These are phyloP conservation scores for Calameuta idolon DNA, from an alignment of 2,888 invertebrate species.

Conservation along the genomic window DNA sequence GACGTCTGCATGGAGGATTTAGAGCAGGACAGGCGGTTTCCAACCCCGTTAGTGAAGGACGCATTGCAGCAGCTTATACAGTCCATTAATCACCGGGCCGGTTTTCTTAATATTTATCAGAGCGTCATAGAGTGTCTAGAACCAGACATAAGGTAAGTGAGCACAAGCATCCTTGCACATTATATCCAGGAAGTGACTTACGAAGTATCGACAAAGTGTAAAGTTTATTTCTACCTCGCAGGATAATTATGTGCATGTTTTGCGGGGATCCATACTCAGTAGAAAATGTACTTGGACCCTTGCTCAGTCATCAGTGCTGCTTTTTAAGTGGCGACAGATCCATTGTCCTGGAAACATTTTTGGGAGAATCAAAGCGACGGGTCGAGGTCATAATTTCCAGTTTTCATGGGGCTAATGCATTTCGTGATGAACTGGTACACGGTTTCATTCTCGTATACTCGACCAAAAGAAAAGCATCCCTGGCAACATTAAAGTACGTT, in stretches of 20 bases:
- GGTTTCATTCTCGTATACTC: constrained; percentile 96
- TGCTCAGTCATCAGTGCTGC: constrained; percentile 88
- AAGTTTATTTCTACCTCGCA: constrained; percentile 51
- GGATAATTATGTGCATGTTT: constrained; percentile 95
- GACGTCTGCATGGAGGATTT: constrained; percentile 76
- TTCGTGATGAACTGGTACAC: constrained; percentile 91
- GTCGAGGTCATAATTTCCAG: constrained; percentile 94
- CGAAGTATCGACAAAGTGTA: neutral
- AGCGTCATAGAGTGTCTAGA: constrained; percentile 84
- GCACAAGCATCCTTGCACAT: neutral
- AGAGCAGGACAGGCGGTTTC: constrained; percentile 72
- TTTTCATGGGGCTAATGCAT: constrained; percentile 93
- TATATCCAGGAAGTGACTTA: neutral
- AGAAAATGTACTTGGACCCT: constrained; percentile 88
- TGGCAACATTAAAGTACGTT: constrained; percentile 88
- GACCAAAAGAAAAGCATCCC: constrained; percentile 92
- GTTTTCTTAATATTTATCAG: constrained; percentile 78
- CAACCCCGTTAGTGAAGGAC: constrained; percentile 76
- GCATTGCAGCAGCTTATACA: constrained; percentile 81
- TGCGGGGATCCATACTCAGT: constrained; percentile 95
- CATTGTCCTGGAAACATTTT: constrained; percentile 90
- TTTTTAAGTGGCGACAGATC: constrained; percentile 88
- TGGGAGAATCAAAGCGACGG: constrained; percentile 90
- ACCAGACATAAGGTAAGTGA: constrained; percentile 81
- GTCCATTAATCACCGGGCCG: constrained; percentile 83